Conservation (phyloP, 2,113 vertebrate species). For the Myodes glareolus region DNA sequence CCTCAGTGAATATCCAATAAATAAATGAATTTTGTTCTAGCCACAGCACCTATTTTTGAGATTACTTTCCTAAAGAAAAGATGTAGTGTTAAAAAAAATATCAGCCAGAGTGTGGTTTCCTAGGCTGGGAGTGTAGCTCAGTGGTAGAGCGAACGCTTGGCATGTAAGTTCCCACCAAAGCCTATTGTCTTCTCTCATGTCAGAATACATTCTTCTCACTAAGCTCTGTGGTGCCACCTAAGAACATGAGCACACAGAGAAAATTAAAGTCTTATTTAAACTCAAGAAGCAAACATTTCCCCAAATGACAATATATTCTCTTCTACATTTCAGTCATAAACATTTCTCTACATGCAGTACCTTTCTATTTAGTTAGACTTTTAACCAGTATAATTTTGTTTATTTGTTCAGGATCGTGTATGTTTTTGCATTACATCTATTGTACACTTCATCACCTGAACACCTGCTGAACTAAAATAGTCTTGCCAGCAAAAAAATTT, state of each 20-base stretch:
- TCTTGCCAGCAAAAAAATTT: slow-evolving; percentile 83
- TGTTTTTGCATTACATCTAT: slow-evolving; percentile 79
- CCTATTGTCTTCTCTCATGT: slow-evolving; percentile 53
- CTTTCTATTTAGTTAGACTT: slow-evolving; percentile 80
- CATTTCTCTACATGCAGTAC: slow-evolving; percentile 73
- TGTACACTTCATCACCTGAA: slow-evolving; percentile 82
- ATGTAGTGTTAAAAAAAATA: slow-evolving; percentile 1
- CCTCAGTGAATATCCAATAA: slow-evolving; percentile 21
- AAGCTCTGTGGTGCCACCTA: slow-evolving; percentile 73
- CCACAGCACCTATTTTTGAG: background rate
- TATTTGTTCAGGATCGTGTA: slow-evolving; percentile 77
- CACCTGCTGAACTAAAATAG: slow-evolving; percentile 85
- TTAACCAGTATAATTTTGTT: slow-evolving; percentile 81
- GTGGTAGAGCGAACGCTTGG: background rate
- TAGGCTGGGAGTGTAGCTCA: background rate
- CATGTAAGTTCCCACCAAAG: slow-evolving; percentile 28
- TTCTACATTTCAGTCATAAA: slow-evolving; percentile 77
- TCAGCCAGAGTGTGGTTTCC: slow-evolving; percentile 22
- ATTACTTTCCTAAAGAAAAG: slow-evolving; percentile 34
- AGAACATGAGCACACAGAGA: slow-evolving; percentile 76
- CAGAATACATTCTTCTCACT: slow-evolving; percentile 73
- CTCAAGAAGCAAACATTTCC: slow-evolving; percentile 81
- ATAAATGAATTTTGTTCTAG: slow-evolving; percentile 44
- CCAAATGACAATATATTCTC: slow-evolving; percentile 70
- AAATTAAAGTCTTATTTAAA: slow-evolving; percentile 80